These are phyloP conservation scores for Cydia amplana DNA, from an alignment of 1,140 invertebrate genomes.

Conservation along the genomic window DNA sequence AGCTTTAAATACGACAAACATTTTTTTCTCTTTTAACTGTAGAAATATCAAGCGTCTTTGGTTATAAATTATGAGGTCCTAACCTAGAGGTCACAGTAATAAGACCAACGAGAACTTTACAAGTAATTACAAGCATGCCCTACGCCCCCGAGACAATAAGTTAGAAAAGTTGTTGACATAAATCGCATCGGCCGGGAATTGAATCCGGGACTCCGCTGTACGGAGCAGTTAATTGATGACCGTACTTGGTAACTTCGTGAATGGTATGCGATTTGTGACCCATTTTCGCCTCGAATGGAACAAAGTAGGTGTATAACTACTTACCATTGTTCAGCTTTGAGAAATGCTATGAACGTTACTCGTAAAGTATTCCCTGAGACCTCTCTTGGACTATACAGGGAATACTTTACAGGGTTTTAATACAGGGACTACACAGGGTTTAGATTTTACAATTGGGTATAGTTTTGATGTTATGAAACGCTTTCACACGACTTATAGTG, in stretches of 20 bases:
- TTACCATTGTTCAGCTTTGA: no score
- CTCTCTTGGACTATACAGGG: no score
- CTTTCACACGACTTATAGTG: no score
- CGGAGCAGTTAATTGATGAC: background rate
- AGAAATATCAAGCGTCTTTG: background rate
- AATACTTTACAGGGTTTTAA: no score
- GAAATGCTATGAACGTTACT: no score
- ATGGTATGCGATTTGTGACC: background rate
- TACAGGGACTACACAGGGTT: no score
- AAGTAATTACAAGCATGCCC: background rate
- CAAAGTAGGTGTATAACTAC: no score
- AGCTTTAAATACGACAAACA: no score
- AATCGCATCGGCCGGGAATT: background rate
- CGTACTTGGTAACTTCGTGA: conserved; percentile 3
- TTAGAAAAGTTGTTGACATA: conserved; percentile 10
- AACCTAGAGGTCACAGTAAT: background rate
- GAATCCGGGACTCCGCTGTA: background rate
- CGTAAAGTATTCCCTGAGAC: no score
- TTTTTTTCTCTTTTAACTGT: background rate
- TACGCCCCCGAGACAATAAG: background rate
- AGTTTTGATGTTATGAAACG: no score
- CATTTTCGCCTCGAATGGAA: background rate
- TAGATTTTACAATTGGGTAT: no score
- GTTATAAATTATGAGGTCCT: background rate
- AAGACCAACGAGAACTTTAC: background rate